Conservation (phyloP, 1,140 invertebrate genomes). For the Hylaeus volcanicus region DNA sequence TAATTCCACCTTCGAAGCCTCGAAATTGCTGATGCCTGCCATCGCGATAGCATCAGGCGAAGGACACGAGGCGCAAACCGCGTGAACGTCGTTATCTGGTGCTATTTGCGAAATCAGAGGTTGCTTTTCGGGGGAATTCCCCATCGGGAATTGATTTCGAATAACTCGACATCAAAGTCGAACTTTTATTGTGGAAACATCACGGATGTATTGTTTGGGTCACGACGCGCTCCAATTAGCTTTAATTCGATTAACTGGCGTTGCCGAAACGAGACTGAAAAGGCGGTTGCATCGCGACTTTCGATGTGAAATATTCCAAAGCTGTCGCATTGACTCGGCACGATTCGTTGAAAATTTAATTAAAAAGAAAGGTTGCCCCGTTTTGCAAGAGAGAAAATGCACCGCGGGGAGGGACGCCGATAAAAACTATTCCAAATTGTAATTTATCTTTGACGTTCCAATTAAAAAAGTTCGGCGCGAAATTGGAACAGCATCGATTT, state of each 20-base stretch:
- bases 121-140: background rate
- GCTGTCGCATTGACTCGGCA: background rate
- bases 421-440: background rate
- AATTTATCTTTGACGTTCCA: too few relatives aligned
- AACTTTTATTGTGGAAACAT: background rate
- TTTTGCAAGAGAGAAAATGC: background rate
- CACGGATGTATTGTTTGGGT: background rate
- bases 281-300: background rate
- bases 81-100: background rate
- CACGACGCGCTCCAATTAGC: background rate
- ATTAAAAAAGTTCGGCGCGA: too few relatives aligned
- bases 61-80: background rate
- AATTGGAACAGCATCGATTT: too few relatives aligned
- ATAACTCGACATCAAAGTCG: slow-evolving; percentile 27
- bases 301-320: background rate
- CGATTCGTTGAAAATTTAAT: background rate
- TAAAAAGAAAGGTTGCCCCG: background rate
- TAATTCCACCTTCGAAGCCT: background rate
- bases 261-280: slow-evolving; percentile 2
- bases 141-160: background rate
- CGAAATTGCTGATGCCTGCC: background rate
- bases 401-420: too few relatives aligned
- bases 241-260: background rate
- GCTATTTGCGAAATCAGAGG: slow-evolving; percentile 3
- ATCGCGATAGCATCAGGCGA: background rate